phyloP scores from a whole-genome alignment of 2,113 vertebrate species.

The Vicugna pacos region DNA sequence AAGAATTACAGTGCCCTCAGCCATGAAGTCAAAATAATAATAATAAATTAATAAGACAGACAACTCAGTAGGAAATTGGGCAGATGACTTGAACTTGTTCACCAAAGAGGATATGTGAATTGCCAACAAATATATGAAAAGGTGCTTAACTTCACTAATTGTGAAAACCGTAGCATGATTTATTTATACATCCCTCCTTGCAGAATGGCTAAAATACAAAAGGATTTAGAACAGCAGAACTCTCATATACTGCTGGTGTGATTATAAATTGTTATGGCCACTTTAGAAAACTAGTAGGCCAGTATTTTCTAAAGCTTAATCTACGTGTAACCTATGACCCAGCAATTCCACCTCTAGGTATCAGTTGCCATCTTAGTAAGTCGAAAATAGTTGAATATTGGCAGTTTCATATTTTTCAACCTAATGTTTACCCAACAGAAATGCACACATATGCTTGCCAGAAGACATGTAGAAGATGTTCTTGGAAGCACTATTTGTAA shows the following conservation, averaged over 20 bases:
- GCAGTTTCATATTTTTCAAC: conserved; percentile 6
- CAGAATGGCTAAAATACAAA: conserved; percentile 30
- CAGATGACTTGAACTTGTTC: conserved; percentile 19
- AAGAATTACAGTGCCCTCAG: conserved; percentile 40
- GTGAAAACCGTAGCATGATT: neutral
- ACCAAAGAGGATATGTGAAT: neutral
- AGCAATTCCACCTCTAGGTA: neutral
- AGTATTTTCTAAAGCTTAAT: neutral
- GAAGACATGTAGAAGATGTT: conserved; percentile 1
- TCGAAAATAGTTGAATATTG: conserved; percentile 31
- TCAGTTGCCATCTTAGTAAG: conserved; percentile 27
- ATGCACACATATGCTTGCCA: neutral
- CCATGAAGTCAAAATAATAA: conserved; percentile 63
- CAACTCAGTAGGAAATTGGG: conserved; percentile 47
- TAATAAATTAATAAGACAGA: conserved; percentile 38
- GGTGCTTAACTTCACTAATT: neutral
- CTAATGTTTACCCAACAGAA: conserved; percentile 7
- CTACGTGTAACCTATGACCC: neutral
- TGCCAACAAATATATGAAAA: neutral
- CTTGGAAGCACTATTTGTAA: neutral
- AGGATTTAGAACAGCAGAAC: neutral
- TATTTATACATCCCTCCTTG: neutral
- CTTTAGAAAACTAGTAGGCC: neutral
- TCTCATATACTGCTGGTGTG: neutral
- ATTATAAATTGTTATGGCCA: neutral